These are phyloP conservation scores for Megaleporinus macrocephalus DNA, from an alignment of 2,113 vertebrate genomes.

Conservation along the genomic window DNA sequence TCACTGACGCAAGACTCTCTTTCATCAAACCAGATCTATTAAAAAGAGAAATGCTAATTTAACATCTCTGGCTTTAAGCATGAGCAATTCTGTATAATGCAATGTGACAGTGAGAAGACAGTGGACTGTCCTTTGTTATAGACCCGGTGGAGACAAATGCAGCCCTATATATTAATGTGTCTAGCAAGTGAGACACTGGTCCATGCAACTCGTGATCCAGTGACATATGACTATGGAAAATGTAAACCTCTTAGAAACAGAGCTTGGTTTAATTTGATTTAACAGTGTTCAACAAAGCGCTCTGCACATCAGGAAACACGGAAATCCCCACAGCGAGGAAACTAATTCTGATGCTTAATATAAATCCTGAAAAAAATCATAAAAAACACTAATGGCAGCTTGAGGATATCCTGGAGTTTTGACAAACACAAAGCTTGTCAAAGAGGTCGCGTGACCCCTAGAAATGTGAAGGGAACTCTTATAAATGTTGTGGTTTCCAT, in stretches of 20 bases:
- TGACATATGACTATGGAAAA: background rate
- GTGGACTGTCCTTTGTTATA: background rate
- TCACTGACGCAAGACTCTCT: background rate
- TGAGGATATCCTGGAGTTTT: constrained; percentile 23
- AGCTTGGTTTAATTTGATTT: background rate
- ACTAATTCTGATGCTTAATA: constrained; percentile 13
- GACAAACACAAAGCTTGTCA: background rate
- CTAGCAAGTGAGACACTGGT: background rate
- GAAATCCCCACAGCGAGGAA: constrained; percentile 17
- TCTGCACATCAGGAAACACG: constrained; percentile 1
- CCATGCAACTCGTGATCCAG: background rate
- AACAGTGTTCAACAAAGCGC: background rate
- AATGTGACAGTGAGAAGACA: background rate
- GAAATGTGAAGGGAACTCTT: background rate
- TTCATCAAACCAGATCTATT: background rate
- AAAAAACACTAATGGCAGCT: background rate
- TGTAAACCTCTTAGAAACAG: background rate
- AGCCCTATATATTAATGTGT: background rate
- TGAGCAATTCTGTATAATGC: background rate
- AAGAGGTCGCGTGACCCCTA: background rate
- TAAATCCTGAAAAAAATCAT: constrained; percentile 13
- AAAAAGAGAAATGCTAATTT: background rate
- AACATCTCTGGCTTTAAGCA: background rate
- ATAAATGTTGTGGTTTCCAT: constrained; percentile 26
- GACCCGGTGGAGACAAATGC: too few relatives aligned